Base-by-base conservation (phyloP, 2,113 vertebrate species). In the Dunckerocampus dactyliophorus region DNA sequence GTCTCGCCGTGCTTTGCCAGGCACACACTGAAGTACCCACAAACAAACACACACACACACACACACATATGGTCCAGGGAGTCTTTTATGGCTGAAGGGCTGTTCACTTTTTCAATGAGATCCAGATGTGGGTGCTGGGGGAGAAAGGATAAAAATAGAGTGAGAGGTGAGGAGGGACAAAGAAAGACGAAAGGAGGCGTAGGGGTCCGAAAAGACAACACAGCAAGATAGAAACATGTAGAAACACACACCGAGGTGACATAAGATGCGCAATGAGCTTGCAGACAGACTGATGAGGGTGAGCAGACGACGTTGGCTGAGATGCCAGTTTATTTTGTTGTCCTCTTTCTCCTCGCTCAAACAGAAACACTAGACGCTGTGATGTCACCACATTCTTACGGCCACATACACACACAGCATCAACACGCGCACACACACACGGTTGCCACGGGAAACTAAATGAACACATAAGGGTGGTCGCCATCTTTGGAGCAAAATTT, bases 101-200 rank as follows among this genome's bases (percentile, higher is more conserved):
- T 83, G 82, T 75, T 86, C 80, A 20, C 71, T 75, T 70, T 62
- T 77, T 83, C 83, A 85, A 89, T 88, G 77, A 74, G 79, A 85
- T 85, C 85, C 87, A 89, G 87, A 89, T 89, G 87, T 88, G 83
- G 71, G 68, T 82, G 71, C 75, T 63, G 79, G 65, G 65, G 80
- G 81, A 81, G 78, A 83, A 76, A 37, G 61, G 83, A 69, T 82
- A 86, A 79, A 88, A 86, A 89, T 82, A 88, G 67, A 15, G 10
- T 56, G 67, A 73, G 75, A 70, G 81, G 84, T 82, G 74, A 80
- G 59, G 54, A 62, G 24, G 77, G 69, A 75, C 60, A 21, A 56
- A 76, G 53, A 74, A 34, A 63, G 47, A 71, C 54, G 49, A 77
- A 49, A 58, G 69, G 59, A 1, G 4, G 55, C 49, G 65, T 73